Percentiles rank a stretch among this genome's conserved stretches.
Conservation (phyloP, 2,888 invertebrate species). For the Clusia tigrina region DNA sequence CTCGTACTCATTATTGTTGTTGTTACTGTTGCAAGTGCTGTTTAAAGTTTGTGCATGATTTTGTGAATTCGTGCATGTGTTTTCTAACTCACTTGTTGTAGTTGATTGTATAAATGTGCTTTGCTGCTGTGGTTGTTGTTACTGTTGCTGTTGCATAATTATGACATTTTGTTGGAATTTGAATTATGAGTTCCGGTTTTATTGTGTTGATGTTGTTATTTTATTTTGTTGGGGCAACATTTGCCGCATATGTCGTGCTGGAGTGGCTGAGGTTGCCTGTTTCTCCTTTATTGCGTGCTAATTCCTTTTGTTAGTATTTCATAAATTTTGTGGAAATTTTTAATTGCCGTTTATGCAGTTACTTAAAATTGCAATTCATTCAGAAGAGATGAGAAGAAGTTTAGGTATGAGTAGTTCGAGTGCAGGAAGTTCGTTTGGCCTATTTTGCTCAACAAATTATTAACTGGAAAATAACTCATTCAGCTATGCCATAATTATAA, state of each 20-base stretch:
- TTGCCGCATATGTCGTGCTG: no score
- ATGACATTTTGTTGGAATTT: slow-evolving; percentile 46
- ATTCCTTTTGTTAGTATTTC: no score
- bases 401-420: no score
- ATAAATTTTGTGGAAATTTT: not conserved
- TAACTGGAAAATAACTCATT: no score
- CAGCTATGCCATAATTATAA: no score
- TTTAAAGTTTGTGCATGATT: slow-evolving; percentile 41
- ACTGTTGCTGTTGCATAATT: slow-evolving; percentile 24
- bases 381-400: no score
- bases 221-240: not conserved
- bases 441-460: no score
- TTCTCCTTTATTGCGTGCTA: not conserved
- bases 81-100: slow-evolving; percentile 38
- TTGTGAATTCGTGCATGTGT: slow-evolving; percentile 55
- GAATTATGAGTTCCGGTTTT: slow-evolving; percentile 39
- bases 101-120: not conserved
- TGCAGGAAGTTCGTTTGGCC: no score
- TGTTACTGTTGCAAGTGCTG: not conserved
- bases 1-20: not conserved
- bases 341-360: not conserved
- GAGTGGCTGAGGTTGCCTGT: not conserved
- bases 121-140: not conserved
- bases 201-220: slow-evolving; percentile 22
- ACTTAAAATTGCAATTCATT: not conserved